Base-by-base conservation (phyloP, 2,888 invertebrate genomes). In the Catotricha subobsoleta region DNA sequence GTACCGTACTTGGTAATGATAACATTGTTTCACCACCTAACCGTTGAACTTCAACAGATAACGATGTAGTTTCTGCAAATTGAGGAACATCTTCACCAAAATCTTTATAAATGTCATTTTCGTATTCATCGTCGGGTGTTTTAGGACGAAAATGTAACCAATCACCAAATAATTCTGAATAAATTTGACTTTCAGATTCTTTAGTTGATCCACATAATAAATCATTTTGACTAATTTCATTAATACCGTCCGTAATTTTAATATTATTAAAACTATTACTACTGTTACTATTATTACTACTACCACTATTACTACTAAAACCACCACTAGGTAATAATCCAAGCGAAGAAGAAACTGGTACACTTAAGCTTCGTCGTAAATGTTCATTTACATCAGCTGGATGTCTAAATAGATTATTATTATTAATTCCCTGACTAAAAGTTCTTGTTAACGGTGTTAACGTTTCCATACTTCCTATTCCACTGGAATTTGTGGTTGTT, bases 121-220 rank as follows among this genome's bases (percentile, higher is more conserved):
- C 40, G 27, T 33, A 15, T 18, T 13, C 19, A 31, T 37, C 37
- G 9, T 39, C 36, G 23, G 43, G 38, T 25, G 63, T 63, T 48
- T 58, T 60, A 13, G 62, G 62, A 6, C 60, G 56, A 47, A 63
- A 63, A 50, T 63, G 62, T 42, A 62, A 46, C 62, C 63, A 63
- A 48, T 62, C 58, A 3, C 57, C 36, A 15, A 36, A 36, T 10
- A 36, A 9, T 15, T 36, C 36, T 2, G 36, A 36, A 25, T 36
- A 36, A 15, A 36, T 15, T 9, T 36, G 25, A 36, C 23, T 36
- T 3, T 21, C 23, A 5, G 10, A 21, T 10, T 20, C 13, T 36
- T 36, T 36, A 20, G 21, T 23, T n/a, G n/a, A n/a, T n/a, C n/a
- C n/a, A n/a, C n/a, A n/a, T n/a, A n/a, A n/a, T n/a, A n/a, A n/a